These are phyloP conservation scores for Dryomyza anilis DNA, from an alignment of 2,888 invertebrate genomes.

Conservation along the genomic window DNA sequence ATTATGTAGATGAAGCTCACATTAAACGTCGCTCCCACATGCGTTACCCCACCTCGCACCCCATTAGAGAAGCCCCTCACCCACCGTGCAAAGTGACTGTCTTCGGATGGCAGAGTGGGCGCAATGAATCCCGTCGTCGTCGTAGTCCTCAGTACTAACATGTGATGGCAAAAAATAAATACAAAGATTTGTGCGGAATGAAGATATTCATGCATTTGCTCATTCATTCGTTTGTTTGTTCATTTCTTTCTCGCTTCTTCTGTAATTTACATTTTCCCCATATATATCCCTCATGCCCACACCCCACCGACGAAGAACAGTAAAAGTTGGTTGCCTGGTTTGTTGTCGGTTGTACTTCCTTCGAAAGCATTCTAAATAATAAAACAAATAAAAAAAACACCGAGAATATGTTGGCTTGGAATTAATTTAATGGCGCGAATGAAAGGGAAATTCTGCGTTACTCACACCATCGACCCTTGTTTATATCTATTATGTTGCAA, in stretches of 20 bases:
- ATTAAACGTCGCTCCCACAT: no score
- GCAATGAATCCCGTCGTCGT: no score
- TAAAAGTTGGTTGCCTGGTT: no score
- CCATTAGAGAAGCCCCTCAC: neutral
- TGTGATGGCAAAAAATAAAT: conserved; percentile 16
- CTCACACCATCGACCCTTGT: neutral
- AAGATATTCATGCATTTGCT: neutral
- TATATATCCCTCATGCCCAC: neutral
- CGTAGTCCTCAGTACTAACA: neutral
- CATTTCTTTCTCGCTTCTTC: neutral
- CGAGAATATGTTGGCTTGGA: conserved; percentile 30
- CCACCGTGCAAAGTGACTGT: neutral
- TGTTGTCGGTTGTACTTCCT: no score
- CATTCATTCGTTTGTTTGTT: neutral
- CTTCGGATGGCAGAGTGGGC: neutral
- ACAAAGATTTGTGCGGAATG: conserved; percentile 9
- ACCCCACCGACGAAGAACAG: no score
- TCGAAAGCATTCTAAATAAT: no score
- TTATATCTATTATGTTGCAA: conserved; percentile 16
- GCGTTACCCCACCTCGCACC: conserved; percentile 9
- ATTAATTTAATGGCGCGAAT: conserved; percentile 46
- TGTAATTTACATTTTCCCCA: neutral
- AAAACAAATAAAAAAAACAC: no score
- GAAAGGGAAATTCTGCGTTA: conserved; percentile 28
- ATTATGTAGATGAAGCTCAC: conserved; percentile 37